Evolutionary conservation across 2,888 invertebrate species (phyloP).

Genomic region (Saturnia pavonia): DNA sequence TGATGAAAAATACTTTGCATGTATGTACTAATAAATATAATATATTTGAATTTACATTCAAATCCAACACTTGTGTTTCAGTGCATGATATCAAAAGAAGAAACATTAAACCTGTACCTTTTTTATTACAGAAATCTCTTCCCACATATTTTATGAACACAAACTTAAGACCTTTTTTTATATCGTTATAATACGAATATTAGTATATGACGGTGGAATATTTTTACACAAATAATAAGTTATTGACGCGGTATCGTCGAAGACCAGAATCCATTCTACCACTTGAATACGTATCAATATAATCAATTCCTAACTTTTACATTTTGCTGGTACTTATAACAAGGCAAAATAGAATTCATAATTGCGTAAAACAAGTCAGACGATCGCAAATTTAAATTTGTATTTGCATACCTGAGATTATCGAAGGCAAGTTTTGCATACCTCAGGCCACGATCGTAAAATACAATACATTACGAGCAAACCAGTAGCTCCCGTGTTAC

Average conservation of each 20-base stretch:
- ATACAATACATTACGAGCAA: constrained; percentile 72
- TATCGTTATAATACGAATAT: constrained; percentile 9
- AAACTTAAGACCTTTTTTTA: neutral
- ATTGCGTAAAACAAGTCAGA: constrained; percentile 31
- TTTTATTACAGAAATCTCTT: neutral
- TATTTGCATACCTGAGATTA: constrained; percentile 62
- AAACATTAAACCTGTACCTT: neutral
- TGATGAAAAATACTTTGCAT: too few species aligned
- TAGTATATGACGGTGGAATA: constrained; percentile 55
- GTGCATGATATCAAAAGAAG: neutral
- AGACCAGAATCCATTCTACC: constrained; percentile 53
- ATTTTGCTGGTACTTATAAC: neutral
- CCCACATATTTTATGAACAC: neutral
- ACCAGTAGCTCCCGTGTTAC: constrained; percentile 70
- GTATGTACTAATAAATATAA: too few species aligned
- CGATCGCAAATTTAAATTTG: constrained; percentile 51
- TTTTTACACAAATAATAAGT: constrained; percentile 68
- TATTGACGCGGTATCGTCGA: constrained; percentile 54
- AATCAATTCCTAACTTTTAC: neutral
- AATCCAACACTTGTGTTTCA: neutral
- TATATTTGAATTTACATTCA: neutral
- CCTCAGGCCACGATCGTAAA: constrained; percentile 72
- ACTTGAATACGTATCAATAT: constrained; percentile 43
- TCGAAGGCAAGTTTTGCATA: constrained; percentile 75
- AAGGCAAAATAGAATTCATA: constrained; percentile 36